Evolutionary conservation across 2,888 invertebrate species (phyloP).

Genomic region (Tineola bisselliella): DNA sequence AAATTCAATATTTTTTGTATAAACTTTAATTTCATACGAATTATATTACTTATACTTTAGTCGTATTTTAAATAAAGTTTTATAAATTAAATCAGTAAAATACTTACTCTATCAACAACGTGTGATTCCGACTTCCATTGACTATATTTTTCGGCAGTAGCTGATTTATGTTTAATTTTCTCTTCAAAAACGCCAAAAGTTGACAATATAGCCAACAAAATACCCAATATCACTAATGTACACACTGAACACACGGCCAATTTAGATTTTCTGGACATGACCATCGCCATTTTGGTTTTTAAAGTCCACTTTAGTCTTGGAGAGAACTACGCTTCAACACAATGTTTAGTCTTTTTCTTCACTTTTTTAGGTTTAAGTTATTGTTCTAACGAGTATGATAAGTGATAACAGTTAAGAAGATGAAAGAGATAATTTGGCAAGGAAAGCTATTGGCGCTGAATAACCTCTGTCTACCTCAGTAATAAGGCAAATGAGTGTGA

Average conservation of each 20-base stretch:
- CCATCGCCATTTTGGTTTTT: conserved; percentile 43
- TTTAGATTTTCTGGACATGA: conserved; percentile 45
- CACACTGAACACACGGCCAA: conserved; percentile 39
- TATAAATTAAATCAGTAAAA: background rate
- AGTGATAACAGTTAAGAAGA: too few relatives aligned
- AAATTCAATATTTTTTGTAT: too few relatives aligned
- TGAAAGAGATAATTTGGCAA: too few relatives aligned
- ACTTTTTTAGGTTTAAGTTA: too few relatives aligned
- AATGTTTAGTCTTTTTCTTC: background rate
- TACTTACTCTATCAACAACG: conserved; percentile 34
- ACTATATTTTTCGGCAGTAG: conserved; percentile 44
- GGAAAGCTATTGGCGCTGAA: too few relatives aligned
- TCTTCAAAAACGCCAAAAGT: conserved; percentile 30
- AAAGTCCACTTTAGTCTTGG: background rate
- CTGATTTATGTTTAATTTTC: conserved; percentile 25
- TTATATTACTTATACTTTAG: too few relatives aligned
- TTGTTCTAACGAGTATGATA: too few relatives aligned
- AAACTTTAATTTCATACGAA: too few relatives aligned
- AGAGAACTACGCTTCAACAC: conserved; percentile 2
- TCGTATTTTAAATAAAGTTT: too few relatives aligned
- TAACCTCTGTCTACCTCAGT: too few relatives aligned
- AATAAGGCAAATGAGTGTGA: too few relatives aligned
- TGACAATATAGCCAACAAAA: conserved; percentile 41
- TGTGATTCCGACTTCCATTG: conserved; percentile 29
- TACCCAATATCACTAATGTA: conserved; percentile 37